Base-by-base conservation (phyloP, 1,140 invertebrate species). In the Macrobrachium nipponense region DNA sequence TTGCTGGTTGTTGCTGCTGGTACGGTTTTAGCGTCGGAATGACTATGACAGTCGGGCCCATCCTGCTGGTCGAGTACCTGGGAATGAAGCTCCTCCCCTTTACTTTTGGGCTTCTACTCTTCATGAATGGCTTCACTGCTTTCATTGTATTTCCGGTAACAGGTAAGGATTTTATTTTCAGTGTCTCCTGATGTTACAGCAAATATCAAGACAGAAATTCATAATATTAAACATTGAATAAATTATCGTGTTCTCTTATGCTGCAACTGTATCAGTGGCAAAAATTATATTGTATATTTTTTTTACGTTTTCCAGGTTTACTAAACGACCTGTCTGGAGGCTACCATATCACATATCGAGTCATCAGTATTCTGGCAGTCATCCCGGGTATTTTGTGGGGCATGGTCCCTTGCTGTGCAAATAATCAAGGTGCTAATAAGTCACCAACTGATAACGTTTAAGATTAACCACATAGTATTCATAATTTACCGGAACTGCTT, bases 21-120 rank as follows among this genome's bases (percentile, higher is more conserved):
- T 80, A 73, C 14, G 84, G 84, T 59, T 80, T 86, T 51, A 61
- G 84, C 60, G 51, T 61, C 0, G 84, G 84, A 7, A 75, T 76
- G 7, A 59, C 12, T 15, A 75, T 86, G 58, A 73, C 84, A 23
- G 70, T 86, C 3, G 77, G 62, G n/a, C 84, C 84, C n/a, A 66
- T 86, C 12, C 60, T 86, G 60, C 84, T 86, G 23, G 84, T 80
- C 51, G 84, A 86, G 60, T 75, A 86, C 77, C 51, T 86, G 10
- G 84, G 84, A 14, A 20, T 86, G 23, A 80, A 80, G 68, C 58
- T 86, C 27, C 77, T 86, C 0, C 84, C 77, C 20, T 36, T 72
- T 60, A 20, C 77, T 15, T 86, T 62, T 64, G 84, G 84, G 3
- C 62, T 80, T n/a, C 44, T 80, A 27, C 77, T 86, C 23, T 86